Evolutionary conservation across 2,888 invertebrate genomes (phyloP).

Genomic region (Thysanoteuthis rhombus): DNA sequence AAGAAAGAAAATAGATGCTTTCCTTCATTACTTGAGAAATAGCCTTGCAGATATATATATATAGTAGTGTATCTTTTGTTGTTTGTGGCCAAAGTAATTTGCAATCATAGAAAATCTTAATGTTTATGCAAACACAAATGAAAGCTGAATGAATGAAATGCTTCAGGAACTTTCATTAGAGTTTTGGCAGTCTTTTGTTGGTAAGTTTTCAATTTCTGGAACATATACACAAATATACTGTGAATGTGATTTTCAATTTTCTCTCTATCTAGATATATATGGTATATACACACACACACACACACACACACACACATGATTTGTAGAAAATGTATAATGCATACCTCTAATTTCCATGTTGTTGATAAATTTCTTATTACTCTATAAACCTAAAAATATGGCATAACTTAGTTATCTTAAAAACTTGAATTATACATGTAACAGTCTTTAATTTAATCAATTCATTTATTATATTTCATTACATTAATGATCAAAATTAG

Average conservation of each 20-base stretch:
- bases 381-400: too few species aligned
- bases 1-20: not conserved
- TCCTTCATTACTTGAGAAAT: not conserved
- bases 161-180: not conserved
- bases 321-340: too few species aligned
- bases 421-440: too few species aligned
- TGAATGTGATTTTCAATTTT: too few species aligned
- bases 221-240: not conserved
- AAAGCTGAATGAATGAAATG: not conserved
- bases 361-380: too few species aligned
- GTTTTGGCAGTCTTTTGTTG: not conserved
- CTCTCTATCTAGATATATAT: too few species aligned
- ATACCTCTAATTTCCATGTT: too few species aligned
- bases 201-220: not conserved
- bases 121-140: not conserved
- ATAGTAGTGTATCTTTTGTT: not conserved
- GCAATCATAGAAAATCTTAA: not conserved
- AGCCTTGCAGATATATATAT: not conserved
- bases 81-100: not conserved
- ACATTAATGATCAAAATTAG: too few species aligned
- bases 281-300: not conserved
- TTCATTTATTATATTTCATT: too few species aligned
- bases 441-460: too few species aligned
- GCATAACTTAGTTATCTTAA: too few species aligned
- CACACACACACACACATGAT: not conserved